These are phyloP conservation scores for Thereva unica DNA, from an alignment of 2,888 invertebrate genomes.

Conservation along the genomic window DNA sequence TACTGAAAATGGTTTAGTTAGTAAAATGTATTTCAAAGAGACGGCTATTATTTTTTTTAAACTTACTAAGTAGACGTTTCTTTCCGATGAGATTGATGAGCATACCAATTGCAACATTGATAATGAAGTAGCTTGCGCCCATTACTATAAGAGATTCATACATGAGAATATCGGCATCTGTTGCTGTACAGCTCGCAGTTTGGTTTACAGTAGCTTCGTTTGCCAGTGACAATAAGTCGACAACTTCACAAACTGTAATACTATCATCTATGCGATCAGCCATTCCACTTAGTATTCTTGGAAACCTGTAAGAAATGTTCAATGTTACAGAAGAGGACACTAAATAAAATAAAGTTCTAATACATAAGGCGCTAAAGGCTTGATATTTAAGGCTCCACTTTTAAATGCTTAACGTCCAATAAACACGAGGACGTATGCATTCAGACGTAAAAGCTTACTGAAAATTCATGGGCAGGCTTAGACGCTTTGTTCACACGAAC, in stretches of 20 bases:
- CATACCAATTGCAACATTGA: slow-evolving; percentile 68
- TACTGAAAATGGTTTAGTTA: slow-evolving; percentile 44
- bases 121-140: slow-evolving; percentile 67
- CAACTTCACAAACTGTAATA: slow-evolving; percentile 49
- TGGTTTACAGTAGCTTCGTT: slow-evolving; percentile 10
- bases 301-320: slow-evolving; percentile 47
- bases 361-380: too few species aligned
- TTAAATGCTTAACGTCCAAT: too few species aligned
- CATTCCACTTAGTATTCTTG: slow-evolving; percentile 52
- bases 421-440: too few species aligned
- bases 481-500: too few species aligned
- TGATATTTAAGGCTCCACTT: too few species aligned
- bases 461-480: too few species aligned
- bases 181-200: slow-evolving; percentile 43
- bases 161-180: slow-evolving; percentile 64
- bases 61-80: slow-evolving; percentile 62
- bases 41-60: neutral
- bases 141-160: slow-evolving; percentile 70
- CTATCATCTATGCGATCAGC: slow-evolving; percentile 55
- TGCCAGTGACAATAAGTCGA: neutral
- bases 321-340: too few species aligned
- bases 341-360: too few species aligned
- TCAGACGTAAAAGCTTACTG: too few species aligned
- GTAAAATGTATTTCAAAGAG: neutral
- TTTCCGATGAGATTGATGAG: slow-evolving; percentile 65